Percentiles rank a stretch among this genome's conserved stretches.
phyloP scores from a whole-genome alignment of 1,140 invertebrate species.

The Zaprionus kolodkinae region DNA sequence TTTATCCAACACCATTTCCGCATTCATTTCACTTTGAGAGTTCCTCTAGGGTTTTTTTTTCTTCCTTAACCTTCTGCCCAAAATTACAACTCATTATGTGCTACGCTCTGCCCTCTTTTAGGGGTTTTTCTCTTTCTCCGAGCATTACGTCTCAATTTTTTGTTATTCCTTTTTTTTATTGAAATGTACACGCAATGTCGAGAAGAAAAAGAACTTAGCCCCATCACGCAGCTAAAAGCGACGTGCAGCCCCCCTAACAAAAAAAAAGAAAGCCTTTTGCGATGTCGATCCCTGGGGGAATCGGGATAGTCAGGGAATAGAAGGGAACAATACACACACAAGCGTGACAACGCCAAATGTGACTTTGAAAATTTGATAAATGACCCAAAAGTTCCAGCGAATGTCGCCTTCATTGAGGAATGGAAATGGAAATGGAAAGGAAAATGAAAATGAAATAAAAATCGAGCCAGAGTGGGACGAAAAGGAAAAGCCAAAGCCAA shows the following conservation, averaged over 20 bases:
- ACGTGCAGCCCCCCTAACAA: no score
- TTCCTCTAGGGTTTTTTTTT: neutral
- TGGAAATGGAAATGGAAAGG: constrained; percentile 51
- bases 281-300: constrained; percentile 34
- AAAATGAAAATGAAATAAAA: constrained; percentile 68
- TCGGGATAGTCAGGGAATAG: neutral
- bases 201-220: constrained; percentile 1
- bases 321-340: constrained; percentile 48
- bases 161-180: constrained; percentile 53
- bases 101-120: constrained; percentile 27
- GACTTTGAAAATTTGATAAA: constrained; percentile 83
- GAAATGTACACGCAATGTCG: constrained; percentile 61
- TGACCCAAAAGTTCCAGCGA: constrained; percentile 66
- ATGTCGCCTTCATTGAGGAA: constrained; percentile 12
- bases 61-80: constrained; percentile 37
- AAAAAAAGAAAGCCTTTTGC: constrained; percentile 67
- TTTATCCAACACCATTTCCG: constrained; percentile 9
- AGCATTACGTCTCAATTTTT: constrained; percentile 74
- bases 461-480: constrained; percentile 21
- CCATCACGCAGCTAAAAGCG: no score
- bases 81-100: constrained; percentile 75
- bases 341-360: constrained; percentile 81
- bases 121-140: constrained; percentile 38
- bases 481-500: neutral
- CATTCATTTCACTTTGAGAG: constrained; percentile 15